phyloP scores from a whole-genome alignment of 1,140 invertebrate genomes.

The Parapsyche elsis region DNA sequence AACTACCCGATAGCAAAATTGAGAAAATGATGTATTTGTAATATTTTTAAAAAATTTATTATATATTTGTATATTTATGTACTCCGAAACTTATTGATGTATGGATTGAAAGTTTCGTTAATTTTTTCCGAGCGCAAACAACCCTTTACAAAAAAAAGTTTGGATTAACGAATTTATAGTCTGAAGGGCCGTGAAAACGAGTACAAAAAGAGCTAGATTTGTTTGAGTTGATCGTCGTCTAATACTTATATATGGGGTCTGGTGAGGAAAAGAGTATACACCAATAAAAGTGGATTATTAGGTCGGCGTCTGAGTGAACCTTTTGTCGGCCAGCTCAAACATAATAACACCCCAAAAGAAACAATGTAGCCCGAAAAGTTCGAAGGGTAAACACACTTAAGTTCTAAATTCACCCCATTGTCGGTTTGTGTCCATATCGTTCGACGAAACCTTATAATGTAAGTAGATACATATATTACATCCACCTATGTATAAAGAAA shows the following conservation, averaged over 20 bases:
- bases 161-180: neutral
- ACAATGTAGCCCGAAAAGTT: conserved; percentile 45
- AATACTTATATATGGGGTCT: conserved; percentile 26
- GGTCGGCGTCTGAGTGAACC: conserved; percentile 49
- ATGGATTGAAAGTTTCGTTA: too few species aligned
- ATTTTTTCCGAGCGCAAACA: too few species aligned
- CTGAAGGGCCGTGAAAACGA: neutral
- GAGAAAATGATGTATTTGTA: too few species aligned
- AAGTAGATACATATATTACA: too few species aligned
- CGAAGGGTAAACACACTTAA: conserved; percentile 6
- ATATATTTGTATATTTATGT: too few species aligned
- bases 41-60: too few species aligned
- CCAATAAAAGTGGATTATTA: conserved; percentile 53
- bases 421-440: neutral
- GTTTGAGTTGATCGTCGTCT: conserved; percentile 40
- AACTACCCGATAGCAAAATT: too few species aligned
- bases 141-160: too few species aligned
- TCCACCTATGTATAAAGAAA: too few species aligned
- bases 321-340: conserved; percentile 43
- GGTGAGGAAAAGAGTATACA: conserved; percentile 37
- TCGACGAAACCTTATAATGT: neutral
- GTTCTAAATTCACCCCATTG: conserved; percentile 2
- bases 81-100: too few species aligned
- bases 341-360: conserved; percentile 52
- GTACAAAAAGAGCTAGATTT: neutral